Evolutionary conservation across 2,888 invertebrate genomes (phyloP).

Genomic region (Stegana nigrithorax): DNA sequence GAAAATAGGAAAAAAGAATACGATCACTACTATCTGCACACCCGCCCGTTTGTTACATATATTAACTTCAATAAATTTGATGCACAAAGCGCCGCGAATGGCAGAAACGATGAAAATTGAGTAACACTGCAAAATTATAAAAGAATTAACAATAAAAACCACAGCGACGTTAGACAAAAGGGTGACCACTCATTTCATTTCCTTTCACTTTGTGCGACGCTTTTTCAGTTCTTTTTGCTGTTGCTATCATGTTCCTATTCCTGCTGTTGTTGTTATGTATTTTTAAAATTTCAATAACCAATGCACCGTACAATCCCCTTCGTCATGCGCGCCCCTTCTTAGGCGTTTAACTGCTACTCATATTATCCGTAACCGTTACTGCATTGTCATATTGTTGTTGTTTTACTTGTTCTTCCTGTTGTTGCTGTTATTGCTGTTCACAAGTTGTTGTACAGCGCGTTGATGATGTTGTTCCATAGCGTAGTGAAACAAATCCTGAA

Average conservation of each 20-base stretch:
- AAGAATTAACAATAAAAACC: slow-evolving; percentile 23
- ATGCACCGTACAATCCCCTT: slow-evolving; percentile 28
- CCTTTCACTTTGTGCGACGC: not conserved
- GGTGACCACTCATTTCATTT: slow-evolving; percentile 1
- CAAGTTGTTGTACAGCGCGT: slow-evolving; percentile 62
- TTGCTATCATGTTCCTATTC: not conserved
- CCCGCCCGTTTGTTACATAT: slow-evolving; percentile 43
- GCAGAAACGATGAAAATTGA: not conserved
- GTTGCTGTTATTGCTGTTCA: slow-evolving; percentile 41
- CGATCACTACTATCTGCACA: not conserved
- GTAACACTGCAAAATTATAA: slow-evolving; percentile 20
- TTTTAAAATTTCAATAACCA: slow-evolving; percentile 47
- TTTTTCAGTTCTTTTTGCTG: not conserved
- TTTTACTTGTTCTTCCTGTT: not conserved
- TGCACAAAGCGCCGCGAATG: slow-evolving; percentile 35
- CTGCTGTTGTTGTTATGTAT: slow-evolving; percentile 8
- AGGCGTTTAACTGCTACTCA: not conserved
- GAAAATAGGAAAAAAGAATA: not conserved
- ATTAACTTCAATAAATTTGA: slow-evolving; percentile 62
- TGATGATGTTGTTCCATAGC: slow-evolving; percentile 53
- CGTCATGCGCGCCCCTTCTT: not conserved
- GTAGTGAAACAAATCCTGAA: too few relatives aligned
- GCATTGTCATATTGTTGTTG: slow-evolving; percentile 52
- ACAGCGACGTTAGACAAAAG: not conserved
- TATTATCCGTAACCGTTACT: slow-evolving; percentile 28